Base-by-base conservation (phyloP, 2,797 vertebrate genomes). In the Eospalax fontanierii region DNA sequence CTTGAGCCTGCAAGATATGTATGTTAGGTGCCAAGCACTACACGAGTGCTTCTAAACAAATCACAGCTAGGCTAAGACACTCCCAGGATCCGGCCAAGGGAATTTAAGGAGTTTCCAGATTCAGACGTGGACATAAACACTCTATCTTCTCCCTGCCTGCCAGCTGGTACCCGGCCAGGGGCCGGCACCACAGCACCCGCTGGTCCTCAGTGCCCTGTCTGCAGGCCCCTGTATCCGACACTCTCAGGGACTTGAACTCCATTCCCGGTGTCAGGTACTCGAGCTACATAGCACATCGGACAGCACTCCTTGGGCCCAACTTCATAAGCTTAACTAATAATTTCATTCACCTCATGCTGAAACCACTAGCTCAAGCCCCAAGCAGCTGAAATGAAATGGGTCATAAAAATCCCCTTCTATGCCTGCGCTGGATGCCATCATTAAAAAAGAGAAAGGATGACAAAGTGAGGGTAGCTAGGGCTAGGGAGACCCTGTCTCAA, bases 401-500 rank as follows among this genome's bases (percentile, higher is more conserved):
- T 91, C 92, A 94, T 98, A 98, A 98, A 98, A 97, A 97, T 78
- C 82, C 94, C 96, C 96, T 87, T 19, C n/a, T 10, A 81, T 66
- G 96, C 97, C 95, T 92, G 57, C 24, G 79, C 95, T 70, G 59
- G 94, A 97, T 97, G 96, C 95, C 97, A 92, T 97, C 97, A 82
- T 97, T 98, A 80, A 95, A 93, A 95, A 84, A 93, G 95, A 97
- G 95, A 89, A 96, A 19, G 95, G 96, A 97, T 98, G 98, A 97
- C 97, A 98, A 96, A 98, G 96, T 82, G 96, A 96, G 97, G 97
- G n/a, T n/a, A 54, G 8, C 50, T 54, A 12, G 50, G 50, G 50
- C 50, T 54, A 15, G 50, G 50, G 50, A 54, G 50, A 9, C 50
- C 50, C 14, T 54, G 50, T 15, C 50, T 54, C 50, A 54, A 54